Percentiles rank a stretch among this genome's conserved stretches.
These are phyloP conservation scores for Peucedramus taeniatus DNA, from an alignment of 2,113 vertebrate species.

Conservation along the genomic window DNA sequence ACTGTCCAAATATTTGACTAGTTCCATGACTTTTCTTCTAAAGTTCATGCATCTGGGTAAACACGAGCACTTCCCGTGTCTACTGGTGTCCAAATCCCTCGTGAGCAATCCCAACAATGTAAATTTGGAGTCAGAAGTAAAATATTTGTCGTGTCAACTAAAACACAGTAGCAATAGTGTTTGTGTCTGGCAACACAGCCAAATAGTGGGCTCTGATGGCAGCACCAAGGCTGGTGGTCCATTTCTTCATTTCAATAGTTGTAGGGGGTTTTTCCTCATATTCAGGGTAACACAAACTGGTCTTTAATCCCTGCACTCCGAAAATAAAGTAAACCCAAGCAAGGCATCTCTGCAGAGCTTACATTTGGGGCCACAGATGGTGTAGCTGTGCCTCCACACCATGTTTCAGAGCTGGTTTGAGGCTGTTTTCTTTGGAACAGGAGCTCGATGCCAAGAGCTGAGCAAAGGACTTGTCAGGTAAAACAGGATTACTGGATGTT, in stretches of 20 bases:
- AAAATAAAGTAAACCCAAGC: neutral
- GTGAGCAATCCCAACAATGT: neutral
- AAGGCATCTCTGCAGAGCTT: neutral
- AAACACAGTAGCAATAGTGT: rapidly evolving
- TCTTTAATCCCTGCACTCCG: neutral
- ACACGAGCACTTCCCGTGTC: neutral
- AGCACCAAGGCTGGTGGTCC: neutral
- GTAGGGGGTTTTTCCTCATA: rapidly evolving
- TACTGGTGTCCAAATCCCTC: neutral
- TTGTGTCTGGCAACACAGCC: neutral
- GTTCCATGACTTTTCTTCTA: neutral
- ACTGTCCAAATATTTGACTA: neutral
- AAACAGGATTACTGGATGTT: neutral
- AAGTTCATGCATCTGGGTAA: slow-evolving; percentile 7
- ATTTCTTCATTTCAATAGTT: neutral
- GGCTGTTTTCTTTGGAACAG: neutral
- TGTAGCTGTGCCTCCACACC: neutral
- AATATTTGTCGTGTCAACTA: neutral
- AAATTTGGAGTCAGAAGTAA: neutral
- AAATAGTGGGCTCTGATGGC: neutral
- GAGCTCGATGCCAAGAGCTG: neutral
- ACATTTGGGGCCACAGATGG: neutral
- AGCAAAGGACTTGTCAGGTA: neutral
- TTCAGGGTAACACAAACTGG: neutral
- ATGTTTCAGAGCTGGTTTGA: neutral